Percentiles rank a stretch among this genome's conserved stretches.
Conservation (phyloP, 64 coral and sea anemone species). For the Trachythela sp. region DNA sequence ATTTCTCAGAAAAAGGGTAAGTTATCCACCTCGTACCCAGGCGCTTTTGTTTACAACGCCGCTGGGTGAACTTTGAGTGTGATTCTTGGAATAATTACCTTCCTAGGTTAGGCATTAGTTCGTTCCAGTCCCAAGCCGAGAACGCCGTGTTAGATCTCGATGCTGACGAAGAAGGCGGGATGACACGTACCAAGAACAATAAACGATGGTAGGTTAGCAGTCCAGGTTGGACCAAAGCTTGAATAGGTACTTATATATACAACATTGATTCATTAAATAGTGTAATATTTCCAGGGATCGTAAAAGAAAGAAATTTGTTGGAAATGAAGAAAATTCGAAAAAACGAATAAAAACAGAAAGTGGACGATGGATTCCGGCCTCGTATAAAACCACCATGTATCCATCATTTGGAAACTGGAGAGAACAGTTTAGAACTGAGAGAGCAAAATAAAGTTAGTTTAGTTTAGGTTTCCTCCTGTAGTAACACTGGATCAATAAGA, state of each 20-base stretch:
- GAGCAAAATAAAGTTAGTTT: background rate
- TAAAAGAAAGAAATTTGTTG: constrained; percentile 81
- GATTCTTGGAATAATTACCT: too few relatives aligned
- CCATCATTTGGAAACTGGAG: background rate
- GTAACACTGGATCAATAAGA: too few relatives aligned
- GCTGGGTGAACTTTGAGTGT: background rate
- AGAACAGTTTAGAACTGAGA: background rate
- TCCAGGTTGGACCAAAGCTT: too few relatives aligned
- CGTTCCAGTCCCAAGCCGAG: constrained; percentile 84
- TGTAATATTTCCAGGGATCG: constrained; percentile 73
- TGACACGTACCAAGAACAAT: constrained; percentile 47
- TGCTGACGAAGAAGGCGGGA: constrained; percentile 61
- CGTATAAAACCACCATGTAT: constrained; percentile 92
- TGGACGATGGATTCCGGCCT: constrained; percentile 74
- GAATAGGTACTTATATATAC: too few relatives aligned
- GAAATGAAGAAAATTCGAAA: constrained; percentile 65
- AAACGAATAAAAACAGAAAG: constrained; percentile 91
- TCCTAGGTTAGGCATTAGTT: constrained; percentile 66
- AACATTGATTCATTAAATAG: background rate
- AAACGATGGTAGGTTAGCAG: constrained; percentile 72
- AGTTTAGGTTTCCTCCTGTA: too few relatives aligned
- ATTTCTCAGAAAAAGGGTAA: constrained; percentile 66
- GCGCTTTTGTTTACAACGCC: background rate
- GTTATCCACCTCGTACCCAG: background rate
- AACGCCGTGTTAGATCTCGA: constrained; percentile 74